Conservation (phyloP, 2,888 invertebrate species). For the Conchocele bisecta region DNA sequence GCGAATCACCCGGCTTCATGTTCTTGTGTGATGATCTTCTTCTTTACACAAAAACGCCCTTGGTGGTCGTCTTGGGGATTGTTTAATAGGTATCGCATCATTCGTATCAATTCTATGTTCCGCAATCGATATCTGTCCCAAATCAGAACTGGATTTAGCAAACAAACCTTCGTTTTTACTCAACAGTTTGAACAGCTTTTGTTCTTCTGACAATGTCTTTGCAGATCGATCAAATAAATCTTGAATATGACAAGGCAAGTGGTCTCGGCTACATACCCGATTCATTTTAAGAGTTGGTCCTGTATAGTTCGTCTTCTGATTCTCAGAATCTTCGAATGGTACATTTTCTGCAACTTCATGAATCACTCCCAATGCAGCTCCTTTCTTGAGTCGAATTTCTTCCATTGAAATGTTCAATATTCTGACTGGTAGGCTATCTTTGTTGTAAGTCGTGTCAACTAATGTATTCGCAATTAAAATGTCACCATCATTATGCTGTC, state of each 20-base stretch:
- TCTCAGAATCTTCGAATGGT: background rate
- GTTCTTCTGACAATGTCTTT: background rate
- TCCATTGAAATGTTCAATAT: background rate
- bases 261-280: no score
- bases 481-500: background rate
- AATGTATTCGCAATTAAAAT: background rate
- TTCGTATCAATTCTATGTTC: conserved; percentile 2
- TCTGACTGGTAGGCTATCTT: conserved; percentile 1
- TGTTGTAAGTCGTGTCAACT: background rate
- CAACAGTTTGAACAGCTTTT: background rate
- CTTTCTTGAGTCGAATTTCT: conserved; percentile 2
- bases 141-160: background rate
- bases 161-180: background rate
- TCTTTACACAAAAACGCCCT: background rate
- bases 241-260: background rate
- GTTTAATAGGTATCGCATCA: background rate
- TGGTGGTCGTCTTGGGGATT: background rate
- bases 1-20: background rate
- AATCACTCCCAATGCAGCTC: background rate
- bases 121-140: background rate
- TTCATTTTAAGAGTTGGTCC: no score
- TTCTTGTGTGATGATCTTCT: conserved; percentile 13
- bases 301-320: no score
- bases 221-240: background rate
- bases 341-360: conserved; percentile 1